Conservation (phyloP, 35 echinoderm and acorn worm species). For the Holothuria glaberrima region DNA sequence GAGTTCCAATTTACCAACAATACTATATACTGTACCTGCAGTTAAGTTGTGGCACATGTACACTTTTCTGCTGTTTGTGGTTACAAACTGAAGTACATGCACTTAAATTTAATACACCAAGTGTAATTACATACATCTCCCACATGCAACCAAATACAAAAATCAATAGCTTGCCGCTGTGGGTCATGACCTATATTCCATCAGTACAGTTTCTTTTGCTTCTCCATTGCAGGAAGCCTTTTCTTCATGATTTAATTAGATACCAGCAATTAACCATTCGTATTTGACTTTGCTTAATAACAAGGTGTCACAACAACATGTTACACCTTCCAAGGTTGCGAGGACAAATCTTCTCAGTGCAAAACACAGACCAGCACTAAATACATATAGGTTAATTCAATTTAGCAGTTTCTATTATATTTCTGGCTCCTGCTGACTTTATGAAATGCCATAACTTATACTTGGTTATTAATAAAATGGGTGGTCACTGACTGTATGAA, state of each 20-base stretch:
- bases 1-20: too few species aligned
- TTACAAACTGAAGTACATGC: too few species aligned
- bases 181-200: too few species aligned
- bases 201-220: too few species aligned
- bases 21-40: too few species aligned
- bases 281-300: background rate
- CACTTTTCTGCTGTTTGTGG: too few species aligned
- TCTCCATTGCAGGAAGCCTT: background rate
- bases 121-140: too few species aligned
- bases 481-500: constrained; percentile 10
- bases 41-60: too few species aligned
- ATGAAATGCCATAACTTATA: constrained; percentile 3
- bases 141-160: too few species aligned
- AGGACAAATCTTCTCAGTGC: background rate
- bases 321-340: background rate
- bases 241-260: constrained; percentile 5
- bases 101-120: too few species aligned
- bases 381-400: constrained; percentile 37
- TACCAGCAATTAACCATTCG: background rate
- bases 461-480: background rate
- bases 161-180: too few species aligned
- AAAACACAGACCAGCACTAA: background rate
- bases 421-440: background rate
- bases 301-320: constrained; percentile 20
- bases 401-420: constrained; percentile 6